Base-by-base conservation (phyloP, 1,140 invertebrate genomes). In the Lucilia cuprina region DNA sequence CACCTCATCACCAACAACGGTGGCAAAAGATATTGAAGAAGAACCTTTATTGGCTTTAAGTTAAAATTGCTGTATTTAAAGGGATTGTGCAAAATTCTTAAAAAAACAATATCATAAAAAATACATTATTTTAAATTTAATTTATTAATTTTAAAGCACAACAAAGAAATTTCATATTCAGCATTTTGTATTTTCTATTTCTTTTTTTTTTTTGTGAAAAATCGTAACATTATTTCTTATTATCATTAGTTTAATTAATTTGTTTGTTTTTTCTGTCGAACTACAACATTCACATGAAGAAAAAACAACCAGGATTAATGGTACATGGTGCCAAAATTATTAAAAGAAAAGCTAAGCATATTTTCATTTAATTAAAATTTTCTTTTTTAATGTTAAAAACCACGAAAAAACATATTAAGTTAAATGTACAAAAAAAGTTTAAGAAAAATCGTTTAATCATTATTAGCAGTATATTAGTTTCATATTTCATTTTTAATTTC, bases 21-120 rank as follows among this genome's bases (percentile, higher is more conserved):
- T 90, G 89, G 85, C 92, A 87, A 90, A 93, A 89, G 85, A 87
- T 83, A 47, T 86, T 8, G 86, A 90, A 77, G 80, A 93, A 60
- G 95, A 95, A 88, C 95, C 95, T 0, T 87, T 95, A 17, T 88
- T 95, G 84, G 95, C 95, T 0, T 91, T 95, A 70, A 95, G 95
- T 90, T 95, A 92, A 92, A 83, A 77, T 84, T 65, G n/a, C 34
- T 19, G 60, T 21, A 2, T 55, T 13, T 70, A 74, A 78, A 35
- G 14, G 14, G 78, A 10, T 84, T 80, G 60, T 49, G 75, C 60
- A 80, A 83, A 74, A 74, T 82, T 3, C 14, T 55, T 30, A 8
- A 34, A 60, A 70, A 84, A 65, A 70, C 65, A 70, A 19, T 21
- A 70, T 1, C n/a, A 70, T 5, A 70, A 70, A 70, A 75, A 75